Evolutionary conservation across 2,888 invertebrate genomes (phyloP).

Genomic region (Halictus ligatus): DNA sequence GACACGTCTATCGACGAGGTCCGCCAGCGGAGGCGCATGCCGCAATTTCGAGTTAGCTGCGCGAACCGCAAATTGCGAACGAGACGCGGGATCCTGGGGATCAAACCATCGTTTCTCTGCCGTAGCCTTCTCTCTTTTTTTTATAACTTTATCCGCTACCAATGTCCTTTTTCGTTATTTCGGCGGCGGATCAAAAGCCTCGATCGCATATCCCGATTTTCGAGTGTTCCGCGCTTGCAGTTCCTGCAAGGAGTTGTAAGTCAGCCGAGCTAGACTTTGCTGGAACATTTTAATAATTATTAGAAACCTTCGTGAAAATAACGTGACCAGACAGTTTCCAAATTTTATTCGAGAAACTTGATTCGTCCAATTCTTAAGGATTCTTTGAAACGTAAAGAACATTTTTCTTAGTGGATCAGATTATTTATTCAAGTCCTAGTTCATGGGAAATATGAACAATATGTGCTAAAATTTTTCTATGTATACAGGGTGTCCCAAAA

Average conservation of each 20-base stretch:
- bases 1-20: constrained; percentile 18
- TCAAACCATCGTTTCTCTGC: constrained; percentile 18
- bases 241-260: not conserved
- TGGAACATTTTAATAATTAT: not conserved
- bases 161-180: not conserved
- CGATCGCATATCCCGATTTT: not conserved
- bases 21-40: constrained; percentile 1
- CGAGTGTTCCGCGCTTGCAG: not conserved
- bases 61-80: constrained; percentile 57
- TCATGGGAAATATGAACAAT: too few relatives aligned
- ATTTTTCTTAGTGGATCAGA: too few relatives aligned
- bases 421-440: too few relatives aligned
- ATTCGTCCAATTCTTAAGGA: too few relatives aligned
- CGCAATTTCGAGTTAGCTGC: constrained; percentile 51
- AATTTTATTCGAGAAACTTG: not conserved
- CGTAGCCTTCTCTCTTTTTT: not conserved
- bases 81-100: constrained; percentile 47
- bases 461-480: too few relatives aligned
- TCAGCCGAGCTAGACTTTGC: not conserved
- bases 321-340: not conserved
- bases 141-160: not conserved
- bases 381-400: too few relatives aligned
- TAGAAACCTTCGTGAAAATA: not conserved
- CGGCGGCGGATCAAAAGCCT: constrained; percentile 6
- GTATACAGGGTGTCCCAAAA: too few relatives aligned